phyloP scores from a whole-genome alignment of 1,140 invertebrate species.

The Drosophila virilis region DNA sequence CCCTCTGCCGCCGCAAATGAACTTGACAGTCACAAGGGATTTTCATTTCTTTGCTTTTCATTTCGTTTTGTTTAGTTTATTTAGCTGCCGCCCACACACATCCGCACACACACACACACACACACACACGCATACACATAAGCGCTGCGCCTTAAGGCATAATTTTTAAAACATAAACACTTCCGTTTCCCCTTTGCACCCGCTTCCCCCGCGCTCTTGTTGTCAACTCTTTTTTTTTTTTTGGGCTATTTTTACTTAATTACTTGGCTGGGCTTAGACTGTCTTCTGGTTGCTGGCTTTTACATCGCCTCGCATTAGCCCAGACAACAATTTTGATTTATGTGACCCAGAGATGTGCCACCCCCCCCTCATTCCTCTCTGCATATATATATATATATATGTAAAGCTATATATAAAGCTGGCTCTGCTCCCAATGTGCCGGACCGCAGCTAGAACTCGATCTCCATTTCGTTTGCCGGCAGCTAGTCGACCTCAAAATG shows the following conservation, averaged over 20 bases:
- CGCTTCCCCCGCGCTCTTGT: constrained; percentile 22
- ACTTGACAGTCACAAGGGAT: constrained; percentile 79
- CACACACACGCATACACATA: too few relatives aligned
- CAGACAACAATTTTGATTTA: constrained; percentile 28
- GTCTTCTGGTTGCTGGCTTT: constrained; percentile 25
- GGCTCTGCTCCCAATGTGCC: too few relatives aligned
- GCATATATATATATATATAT: not conserved
- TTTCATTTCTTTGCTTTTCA: constrained; percentile 59
- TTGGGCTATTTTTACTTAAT: constrained; percentile 71
- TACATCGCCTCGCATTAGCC: constrained; percentile 54
- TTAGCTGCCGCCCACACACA: constrained; percentile 28
- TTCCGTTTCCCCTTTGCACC: constrained; percentile 6
- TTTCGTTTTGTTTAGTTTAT: constrained; percentile 1
- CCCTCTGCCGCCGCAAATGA: constrained; percentile 38
- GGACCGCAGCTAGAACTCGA: constrained; percentile 6
- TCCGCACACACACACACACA: constrained; percentile 57
- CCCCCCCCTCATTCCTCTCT: not conserved
- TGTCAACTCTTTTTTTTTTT: constrained; percentile 21
- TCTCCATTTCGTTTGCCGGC: constrained; percentile 63
- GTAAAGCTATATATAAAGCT: too few relatives aligned
- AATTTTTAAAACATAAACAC: constrained; percentile 2
- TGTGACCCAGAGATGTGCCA: constrained; percentile 13
- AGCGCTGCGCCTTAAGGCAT: constrained; percentile 40
- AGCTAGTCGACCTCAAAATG: constrained; percentile 73
- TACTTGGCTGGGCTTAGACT: constrained; percentile 58